Evolutionary conservation across 2,888 invertebrate species (phyloP), one percentile per base, ranked within the genome.

Genomic region (Monoplex corrugatus): DNA sequence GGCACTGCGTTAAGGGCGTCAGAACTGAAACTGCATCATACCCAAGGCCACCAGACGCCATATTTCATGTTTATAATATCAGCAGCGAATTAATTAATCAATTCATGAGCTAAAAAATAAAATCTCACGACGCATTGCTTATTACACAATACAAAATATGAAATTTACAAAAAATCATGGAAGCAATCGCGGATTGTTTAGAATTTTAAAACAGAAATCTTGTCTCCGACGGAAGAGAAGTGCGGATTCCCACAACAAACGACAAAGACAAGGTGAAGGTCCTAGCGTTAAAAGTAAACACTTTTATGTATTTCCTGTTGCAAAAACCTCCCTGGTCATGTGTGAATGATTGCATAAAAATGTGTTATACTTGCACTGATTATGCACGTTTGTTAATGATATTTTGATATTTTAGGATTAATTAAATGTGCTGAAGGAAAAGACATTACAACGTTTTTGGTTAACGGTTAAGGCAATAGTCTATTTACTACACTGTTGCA

Each of bases 31-130:
- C 87, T 57, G 91, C 86, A 40, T 91, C 91, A 87, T 91, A 91
- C 87, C 89, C 89, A 72, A 89, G 87, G 28, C 90, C 90, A 80
- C 92, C 91, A 72, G 91, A 91, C 89, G 93, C 93, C 93, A 93
- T 93, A 82, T 93, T 93, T 28, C 57, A 50, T 90, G 89, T 90
- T 90, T 90, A 90, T 88, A 23, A 28, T 57, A 23, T 90, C 90
- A 87, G 90, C 90, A 90, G 63, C 40, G 28, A 90, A 87, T 83
- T 72, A n/a, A 50, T 16, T 19, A 85, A 78, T 78, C 38, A 6
- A 8, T 38, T 78, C 16, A 78, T 1, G 38, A 78, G 19, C 6
- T 3, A 6, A n/a, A 78, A 78, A 35, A 72, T n/a, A 28, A 38
- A 38, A 35, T 38, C n/a, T n/a, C n/a, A n/a, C n/a, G n/a, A n/a